Base-by-base conservation (phyloP, 64 coral and sea anemone species). In the Montipora capricornis region DNA sequence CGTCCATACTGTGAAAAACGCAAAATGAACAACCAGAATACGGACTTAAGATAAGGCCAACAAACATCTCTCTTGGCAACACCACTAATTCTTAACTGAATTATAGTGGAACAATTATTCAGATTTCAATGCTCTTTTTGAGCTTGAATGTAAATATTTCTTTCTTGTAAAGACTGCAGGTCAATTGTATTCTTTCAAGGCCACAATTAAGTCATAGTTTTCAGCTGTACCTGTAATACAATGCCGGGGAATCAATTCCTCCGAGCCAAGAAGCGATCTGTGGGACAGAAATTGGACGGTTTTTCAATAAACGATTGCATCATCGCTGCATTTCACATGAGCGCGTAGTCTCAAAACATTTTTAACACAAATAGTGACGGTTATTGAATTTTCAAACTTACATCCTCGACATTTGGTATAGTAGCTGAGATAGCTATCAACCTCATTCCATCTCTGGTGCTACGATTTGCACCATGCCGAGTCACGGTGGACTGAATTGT, bases 401-500 rank as follows among this genome's bases (percentile, higher is more conserved):
- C 98, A 78, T 99, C 98, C 29, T 99, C 92, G 45, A 96, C 92
- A 47, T 99, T 99, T 80, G 93, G 92, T 49, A 99, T 96, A 19
- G 98, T 99, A 8, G 98, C 98, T 47, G 98, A 99, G 68, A 99
- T 96, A 7, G 95, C 98, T 62, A 99, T 70, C 7, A 99, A 68
- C 53, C 98, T 84, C 98, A 99, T 99, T 47, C 92, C 81, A 14
- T 64, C 77, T 46, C 74, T 74, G 8, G 20, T 46, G 11, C 57
- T 75, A 82, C 79, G 58, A 24, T 96, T 16, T 49, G 93, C 57
- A 15, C 80, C 94, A 50, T 81, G 85, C 64, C 95, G 83, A 60
- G 92, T 92, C 45, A 90, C 79, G 59, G 92, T 93, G 50, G 98
- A 96, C 73, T 99, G 95, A 20, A 99, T 95, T 10, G 98, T 99